These are phyloP conservation scores for Polymixis flavicincta DNA, from an alignment of 2,888 invertebrate genomes.

Conservation along the genomic window DNA sequence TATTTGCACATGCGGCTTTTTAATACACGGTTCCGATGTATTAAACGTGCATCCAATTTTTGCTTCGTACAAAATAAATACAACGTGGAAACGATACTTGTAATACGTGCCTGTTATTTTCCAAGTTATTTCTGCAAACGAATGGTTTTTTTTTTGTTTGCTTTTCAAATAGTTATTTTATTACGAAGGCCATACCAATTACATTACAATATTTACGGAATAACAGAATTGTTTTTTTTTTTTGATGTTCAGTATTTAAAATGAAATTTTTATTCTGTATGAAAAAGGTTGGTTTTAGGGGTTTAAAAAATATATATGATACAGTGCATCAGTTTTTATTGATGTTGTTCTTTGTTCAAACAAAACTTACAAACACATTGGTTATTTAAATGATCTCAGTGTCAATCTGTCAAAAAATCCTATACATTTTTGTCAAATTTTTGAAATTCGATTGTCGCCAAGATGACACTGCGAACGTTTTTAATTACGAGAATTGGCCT, in stretches of 20 bases:
- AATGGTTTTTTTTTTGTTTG: conserved; percentile 32
- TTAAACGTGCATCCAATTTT: conserved; percentile 38
- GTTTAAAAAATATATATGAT: conserved; percentile 4
- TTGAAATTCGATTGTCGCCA: no score
- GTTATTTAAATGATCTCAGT: conserved; percentile 6
- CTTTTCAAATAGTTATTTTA: conserved; percentile 58
- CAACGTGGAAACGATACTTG: conserved; percentile 29
- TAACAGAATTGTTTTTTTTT: conserved; percentile 32
- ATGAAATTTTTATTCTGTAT: conserved; percentile 25
- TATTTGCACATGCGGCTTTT: conserved; percentile 38
- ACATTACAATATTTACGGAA: conserved; percentile 35
- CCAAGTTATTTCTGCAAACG: conserved; percentile 29
- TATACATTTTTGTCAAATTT: no score
- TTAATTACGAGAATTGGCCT: no score
- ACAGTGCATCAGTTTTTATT: conserved; percentile 11
- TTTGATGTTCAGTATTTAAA: conserved; percentile 14
- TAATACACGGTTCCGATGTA: conserved; percentile 43
- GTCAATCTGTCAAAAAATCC: no score
- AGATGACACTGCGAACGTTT: no score
- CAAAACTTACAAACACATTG: conserved; percentile 13
- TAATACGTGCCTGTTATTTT: conserved; percentile 34
- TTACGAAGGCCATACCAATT: conserved; percentile 38
- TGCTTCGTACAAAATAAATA: conserved; percentile 36
- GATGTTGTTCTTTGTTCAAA: conserved; percentile 17
- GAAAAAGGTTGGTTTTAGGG: conserved; percentile 5